These are phyloP conservation scores for Bombus fervidus DNA, from an alignment of 1,140 invertebrate species.

Conservation along the genomic window DNA sequence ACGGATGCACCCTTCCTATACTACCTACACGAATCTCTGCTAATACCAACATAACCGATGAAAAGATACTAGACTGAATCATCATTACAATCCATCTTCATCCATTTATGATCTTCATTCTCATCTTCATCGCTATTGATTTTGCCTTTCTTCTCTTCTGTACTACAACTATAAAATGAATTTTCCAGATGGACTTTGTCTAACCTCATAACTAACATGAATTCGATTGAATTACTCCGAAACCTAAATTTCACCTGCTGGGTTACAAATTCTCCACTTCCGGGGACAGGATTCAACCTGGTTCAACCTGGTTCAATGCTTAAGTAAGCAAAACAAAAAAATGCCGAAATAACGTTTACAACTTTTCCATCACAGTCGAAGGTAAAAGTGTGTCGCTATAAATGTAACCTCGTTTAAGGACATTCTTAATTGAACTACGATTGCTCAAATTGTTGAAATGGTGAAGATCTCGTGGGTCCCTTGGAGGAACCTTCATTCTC, in stretches of 20 bases:
- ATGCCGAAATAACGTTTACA: constrained; percentile 32
- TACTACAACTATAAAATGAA: neutral
- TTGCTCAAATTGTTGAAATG: neutral
- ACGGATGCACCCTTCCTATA: constrained; percentile 70
- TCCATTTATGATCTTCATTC: neutral
- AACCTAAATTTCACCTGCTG: neutral
- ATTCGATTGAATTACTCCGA: neutral
- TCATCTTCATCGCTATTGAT: neutral
- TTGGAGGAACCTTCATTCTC: neutral
- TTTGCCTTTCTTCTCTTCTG: neutral
- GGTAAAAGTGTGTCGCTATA: neutral
- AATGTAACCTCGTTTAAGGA: neutral
- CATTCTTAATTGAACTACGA: neutral
- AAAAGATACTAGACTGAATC: constrained; percentile 8
- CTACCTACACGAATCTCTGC: neutral
- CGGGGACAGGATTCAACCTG: neutral
- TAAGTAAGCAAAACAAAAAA: neutral
- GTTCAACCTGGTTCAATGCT: neutral
- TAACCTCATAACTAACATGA: neutral
- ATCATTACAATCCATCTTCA: too few species aligned
- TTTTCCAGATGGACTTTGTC: neutral
- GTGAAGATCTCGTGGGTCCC: neutral
- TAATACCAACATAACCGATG: neutral
- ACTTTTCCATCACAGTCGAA: neutral
- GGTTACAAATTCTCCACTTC: neutral